Base-by-base conservation (phyloP, 2,797 vertebrate species). In the Lateolabrax maculatus region DNA sequence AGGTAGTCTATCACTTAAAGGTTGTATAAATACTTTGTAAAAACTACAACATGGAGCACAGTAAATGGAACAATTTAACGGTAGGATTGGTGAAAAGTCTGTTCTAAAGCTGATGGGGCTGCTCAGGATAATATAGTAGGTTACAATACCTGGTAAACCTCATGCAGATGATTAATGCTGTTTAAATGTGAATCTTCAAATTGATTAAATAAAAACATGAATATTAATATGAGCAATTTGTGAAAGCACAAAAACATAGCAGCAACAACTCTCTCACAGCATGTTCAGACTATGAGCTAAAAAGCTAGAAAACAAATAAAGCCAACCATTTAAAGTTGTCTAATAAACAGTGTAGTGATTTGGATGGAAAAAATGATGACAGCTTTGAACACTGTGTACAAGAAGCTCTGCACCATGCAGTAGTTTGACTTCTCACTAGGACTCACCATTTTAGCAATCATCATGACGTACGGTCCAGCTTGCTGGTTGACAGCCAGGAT, bases 361-460 rank as follows among this genome's bases (percentile, higher is more conserved):
- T 11, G 21, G 31, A 36, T 21, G 19, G n/a, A 0, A 44, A 55
- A 18, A 27, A 21, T 27, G 29, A 41, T 13, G 3, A 43, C 23
- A 19, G 11, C 43, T 9, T 49, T 39, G 1, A 71, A n/a, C 4
- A 15, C 27, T 29, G 31, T 23, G 43, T 25, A 25, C 10, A 49
- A 49, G 51, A 41, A n/a, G 31, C 31, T 34, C 6, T 34, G 3
- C 31, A 34, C 31, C 31, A 34, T 4, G 6, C 31, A 34, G 4
- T 34, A 34, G 31, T 34, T 34, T 34, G 31, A 34, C 31, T 34
- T 34, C 31, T 34, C 31, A 34, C 6, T 6, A 34, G 6, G 27
- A 94, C 98, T 96, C 93, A 99, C 98, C 98, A 99, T 99, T 95
- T 99, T 99, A 72, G 97, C 97, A 79, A 99, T 99, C 98, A 99